Base-by-base conservation (phyloP, 2,888 invertebrate genomes). In the Sphaerophoria taeniata region DNA sequence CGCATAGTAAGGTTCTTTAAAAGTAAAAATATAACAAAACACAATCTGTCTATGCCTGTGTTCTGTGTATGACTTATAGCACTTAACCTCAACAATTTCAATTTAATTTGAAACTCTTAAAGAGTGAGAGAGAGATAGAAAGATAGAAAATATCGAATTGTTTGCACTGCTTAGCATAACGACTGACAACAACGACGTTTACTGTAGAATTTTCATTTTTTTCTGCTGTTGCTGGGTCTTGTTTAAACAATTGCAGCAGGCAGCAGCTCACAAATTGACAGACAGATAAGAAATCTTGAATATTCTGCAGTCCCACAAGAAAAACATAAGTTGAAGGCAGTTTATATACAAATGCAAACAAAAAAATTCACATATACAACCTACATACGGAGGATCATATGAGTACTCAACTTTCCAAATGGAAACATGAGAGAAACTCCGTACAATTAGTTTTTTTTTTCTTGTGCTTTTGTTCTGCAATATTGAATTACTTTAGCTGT, bases 51-150 rank as follows among this genome's bases (percentile, higher is more conserved):
- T 61, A 58, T 73, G 36, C 2, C 24, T 12, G 16, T 58, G 14
- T 9, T 6, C 71, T 82, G 71, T 86, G 60, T 76, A 65, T 72
- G 71, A 80, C 84, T 84, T 74, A 9, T 9, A 67, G 69, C 80
- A 74, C 74, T 84, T 84, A 84, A 84, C 80, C 79, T 80, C 83
- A 80, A 79, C 83, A 75, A 24, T 79, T 83, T 83, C 79, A 83
- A 83, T 79, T 83, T 74, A 70, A 79, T 83, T 79, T 79, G 51
- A 79, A 84, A 74, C 47, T 51, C 2, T 24, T 24, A 24, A 24
- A 24, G 24, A 24, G 39, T 12, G 12, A 43, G 12, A 69, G 36
- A 53, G 58, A 74, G 55, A 4, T 12, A 71, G 47, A 36, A 16
- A 45, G 9, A 49, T 31, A 47, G 43, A 43, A 43, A 3, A 9